Conservation (phyloP, 2,113 vertebrate genomes). For the Carettochelys insculpta region DNA sequence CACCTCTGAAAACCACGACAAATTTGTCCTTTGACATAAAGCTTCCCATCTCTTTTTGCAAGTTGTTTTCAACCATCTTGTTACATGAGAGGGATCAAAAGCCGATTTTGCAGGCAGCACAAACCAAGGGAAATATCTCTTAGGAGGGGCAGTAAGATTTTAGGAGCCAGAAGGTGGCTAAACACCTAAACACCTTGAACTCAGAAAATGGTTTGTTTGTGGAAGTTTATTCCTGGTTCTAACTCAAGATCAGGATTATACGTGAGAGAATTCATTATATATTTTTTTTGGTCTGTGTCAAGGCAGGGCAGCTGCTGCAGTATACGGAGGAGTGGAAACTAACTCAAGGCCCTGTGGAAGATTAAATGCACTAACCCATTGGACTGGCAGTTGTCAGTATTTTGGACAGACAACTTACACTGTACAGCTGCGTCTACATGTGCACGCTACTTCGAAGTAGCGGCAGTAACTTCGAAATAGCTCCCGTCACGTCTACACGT, state of each 20-base stretch:
- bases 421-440: too few species aligned
- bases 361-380: accelerated
- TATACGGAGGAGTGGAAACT: not conserved
- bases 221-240: not conserved
- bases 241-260: not conserved
- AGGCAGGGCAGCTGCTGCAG: not conserved
- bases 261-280: not conserved
- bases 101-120: not conserved
- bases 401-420: too few species aligned
- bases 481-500: too few species aligned
- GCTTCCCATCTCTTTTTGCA: accelerated
- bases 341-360: not conserved
- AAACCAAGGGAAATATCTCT: accelerated
- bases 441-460: too few species aligned
- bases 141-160: not conserved
- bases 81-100: not conserved
- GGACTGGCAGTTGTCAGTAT: not conserved
- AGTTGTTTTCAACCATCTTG: not conserved
- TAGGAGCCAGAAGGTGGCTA: not conserved
- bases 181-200: not conserved
- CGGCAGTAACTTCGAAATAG: too few species aligned
- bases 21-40: not conserved
- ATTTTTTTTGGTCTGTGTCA: not conserved
- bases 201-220: not conserved
- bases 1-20: not conserved